Evolutionary conservation across 1,140 invertebrate species (phyloP), one percentile per base, ranked within the genome.

Genomic region (Orussus abietinus): DNA sequence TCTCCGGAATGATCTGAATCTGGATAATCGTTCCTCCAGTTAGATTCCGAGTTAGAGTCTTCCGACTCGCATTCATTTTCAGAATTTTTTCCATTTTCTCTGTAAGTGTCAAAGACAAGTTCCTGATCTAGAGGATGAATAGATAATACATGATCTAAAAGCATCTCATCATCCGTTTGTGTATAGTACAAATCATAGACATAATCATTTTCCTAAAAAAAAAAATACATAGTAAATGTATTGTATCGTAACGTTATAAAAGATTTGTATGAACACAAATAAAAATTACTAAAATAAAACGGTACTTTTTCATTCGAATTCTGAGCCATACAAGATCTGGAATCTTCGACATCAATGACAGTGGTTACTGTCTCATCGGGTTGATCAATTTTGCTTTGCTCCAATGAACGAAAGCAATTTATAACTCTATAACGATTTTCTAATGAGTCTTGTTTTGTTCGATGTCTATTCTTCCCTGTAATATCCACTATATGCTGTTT

Each of bases 11-110:
- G 34, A 22, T 70, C 71, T 6, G 70, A 71, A 51, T 78, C 75
- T 3, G 76, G 76, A 53, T 78, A 78, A 45, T 78, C 76, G 22
- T 78, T 78, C 42, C 54, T 58, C 52, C 66, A 74, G 45, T 77
- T 70, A 10, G 72, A 74, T 49, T 78, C 77, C 17, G 69, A 64
- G 60, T 78, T 78, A 4, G 74, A 76, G 50, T 78, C 76, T 13
- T 76, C 70, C 10, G 75, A 74, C 5, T 62, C 55, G 11, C 51
- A 54, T 2, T 59, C 51, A 12, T 47, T 37, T 13, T 66, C 63
- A 0, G 55, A 58, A 38, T 57, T 49, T 33, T 50, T 51, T 38
- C 54, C 55, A 3, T 54, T 17, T 10, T 60, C 42, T 31, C 48
- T 39, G 19, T 52, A 51, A 15, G 14, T 38, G 34, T 67, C 60